phyloP scores from a whole-genome alignment of 2,888 invertebrate species.

The Balanococcus diminutus region DNA sequence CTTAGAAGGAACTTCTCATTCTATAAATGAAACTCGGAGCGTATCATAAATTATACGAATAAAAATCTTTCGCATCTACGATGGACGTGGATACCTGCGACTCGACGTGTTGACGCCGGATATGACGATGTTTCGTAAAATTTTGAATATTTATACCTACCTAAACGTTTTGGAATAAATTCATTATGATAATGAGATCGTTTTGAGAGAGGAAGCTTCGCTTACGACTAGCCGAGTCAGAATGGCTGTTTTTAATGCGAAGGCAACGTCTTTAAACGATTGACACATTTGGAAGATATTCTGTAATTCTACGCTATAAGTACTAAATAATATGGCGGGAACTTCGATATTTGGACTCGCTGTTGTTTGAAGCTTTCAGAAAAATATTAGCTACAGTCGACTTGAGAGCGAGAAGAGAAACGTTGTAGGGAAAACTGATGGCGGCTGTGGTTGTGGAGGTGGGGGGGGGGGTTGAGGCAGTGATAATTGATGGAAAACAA shows the following conservation, averaged over 20 bases:
- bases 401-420: too few species aligned
- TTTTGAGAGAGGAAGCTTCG: neutral
- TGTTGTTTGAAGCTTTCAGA: neutral
- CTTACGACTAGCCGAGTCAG: neutral
- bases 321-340: too few species aligned
- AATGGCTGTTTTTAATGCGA: neutral
- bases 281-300: neutral
- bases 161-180: neutral
- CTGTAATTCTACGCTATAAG: neutral
- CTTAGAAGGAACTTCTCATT: too few species aligned
- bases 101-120: too few species aligned
- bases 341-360: too few species aligned
- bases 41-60: too few species aligned
- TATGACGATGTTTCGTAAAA: neutral
- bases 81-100: too few species aligned
- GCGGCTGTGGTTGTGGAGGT: too few species aligned
- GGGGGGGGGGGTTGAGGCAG: neutral
- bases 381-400: neutral
- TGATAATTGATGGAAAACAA: neutral
- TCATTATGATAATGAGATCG: neutral
- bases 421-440: neutral
- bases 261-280: neutral
- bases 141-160: neutral
- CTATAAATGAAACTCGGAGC: too few species aligned
- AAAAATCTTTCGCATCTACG: too few species aligned